These are phyloP conservation scores for Molorchus minor DNA, from an alignment of 2,888 invertebrate genomes.

Conservation along the genomic window DNA sequence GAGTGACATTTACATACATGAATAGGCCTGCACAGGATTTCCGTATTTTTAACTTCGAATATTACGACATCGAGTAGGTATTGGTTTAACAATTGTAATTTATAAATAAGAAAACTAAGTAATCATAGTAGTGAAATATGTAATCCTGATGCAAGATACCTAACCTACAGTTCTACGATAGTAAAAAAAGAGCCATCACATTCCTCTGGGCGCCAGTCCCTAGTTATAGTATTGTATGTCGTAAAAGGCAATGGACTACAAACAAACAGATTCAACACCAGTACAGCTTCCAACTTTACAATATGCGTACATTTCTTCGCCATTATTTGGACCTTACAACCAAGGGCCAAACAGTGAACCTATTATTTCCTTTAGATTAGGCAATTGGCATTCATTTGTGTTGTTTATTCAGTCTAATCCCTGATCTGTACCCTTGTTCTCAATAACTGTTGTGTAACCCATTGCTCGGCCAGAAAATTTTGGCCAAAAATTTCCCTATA, in stretches of 20 bases:
- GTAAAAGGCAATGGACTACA: conserved; percentile 18
- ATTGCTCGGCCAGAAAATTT: conserved; percentile 42
- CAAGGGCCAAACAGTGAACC: too few relatives aligned
- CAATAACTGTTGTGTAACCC: conserved; percentile 39
- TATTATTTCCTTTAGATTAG: too few relatives aligned
- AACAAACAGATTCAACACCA: conserved; percentile 12
- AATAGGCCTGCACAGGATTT: conserved; percentile 54
- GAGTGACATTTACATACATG: conserved; percentile 62
- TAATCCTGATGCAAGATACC: conserved; percentile 48
- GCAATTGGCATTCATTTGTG: too few relatives aligned
- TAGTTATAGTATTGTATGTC: conserved; percentile 44
- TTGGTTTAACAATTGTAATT: conserved; percentile 11
- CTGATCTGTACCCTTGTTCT: conserved; percentile 15
- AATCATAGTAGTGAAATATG: conserved; percentile 18
- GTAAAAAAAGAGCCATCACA: conserved; percentile 63
- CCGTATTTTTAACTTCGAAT: conserved; percentile 8
- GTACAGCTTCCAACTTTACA: neutral
- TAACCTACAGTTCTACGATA: conserved; percentile 46
- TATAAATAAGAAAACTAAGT: conserved; percentile 13
- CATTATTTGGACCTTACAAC: neutral
- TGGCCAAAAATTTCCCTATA: conserved; percentile 51
- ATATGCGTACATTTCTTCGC: too few relatives aligned
- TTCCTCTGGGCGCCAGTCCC: conserved; percentile 60
- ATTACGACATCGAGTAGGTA: too few relatives aligned
- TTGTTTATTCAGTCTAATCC: conserved; percentile 4